A percentile compares a stretch with the other conserved stretches of the same genome.
Evolutionary conservation across 1,140 invertebrate genomes (phyloP).

Genomic region (Drosophila santomea): DNA sequence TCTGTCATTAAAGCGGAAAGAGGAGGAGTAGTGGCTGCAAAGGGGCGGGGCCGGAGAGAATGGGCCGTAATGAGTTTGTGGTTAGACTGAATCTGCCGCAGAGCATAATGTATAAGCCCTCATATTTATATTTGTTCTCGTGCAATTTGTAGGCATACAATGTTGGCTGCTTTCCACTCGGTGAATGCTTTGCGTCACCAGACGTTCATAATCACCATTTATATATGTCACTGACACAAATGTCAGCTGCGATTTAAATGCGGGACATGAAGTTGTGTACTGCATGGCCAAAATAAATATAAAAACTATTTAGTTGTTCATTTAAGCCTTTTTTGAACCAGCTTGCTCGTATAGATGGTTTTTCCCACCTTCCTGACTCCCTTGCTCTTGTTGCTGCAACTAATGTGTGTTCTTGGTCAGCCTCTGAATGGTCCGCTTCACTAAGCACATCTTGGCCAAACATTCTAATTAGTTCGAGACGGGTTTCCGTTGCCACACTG

Average conservation of each 20-base stretch:
- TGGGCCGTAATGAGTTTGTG: slow-evolving; percentile 55
- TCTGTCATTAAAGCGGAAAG: slow-evolving; percentile 40
- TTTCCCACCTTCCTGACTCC: neutral
- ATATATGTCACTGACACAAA: slow-evolving; percentile 30
- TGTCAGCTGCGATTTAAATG: slow-evolving; percentile 2
- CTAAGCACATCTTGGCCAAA: too few relatives aligned
- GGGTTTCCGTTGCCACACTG: too few relatives aligned
- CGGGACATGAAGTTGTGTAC: neutral
- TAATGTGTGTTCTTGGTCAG: too few relatives aligned
- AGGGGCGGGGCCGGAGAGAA: slow-evolving; percentile 11
- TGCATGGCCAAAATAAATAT: too few relatives aligned
- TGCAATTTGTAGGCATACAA: slow-evolving; percentile 50
- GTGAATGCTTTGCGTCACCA: slow-evolving; percentile 33
- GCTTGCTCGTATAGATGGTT: too few relatives aligned
- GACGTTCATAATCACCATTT: slow-evolving; percentile 46
- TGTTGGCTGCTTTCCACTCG: slow-evolving; percentile 41
- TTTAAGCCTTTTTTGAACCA: too few relatives aligned
- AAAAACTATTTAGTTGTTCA: too few relatives aligned
- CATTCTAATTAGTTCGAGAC: too few relatives aligned
- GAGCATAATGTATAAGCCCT: slow-evolving; percentile 42
- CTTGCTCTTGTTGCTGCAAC: too few relatives aligned
- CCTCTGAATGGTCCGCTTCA: too few relatives aligned
- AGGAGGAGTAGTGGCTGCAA: neutral
- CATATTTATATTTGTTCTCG: slow-evolving; percentile 48
- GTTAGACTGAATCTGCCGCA: slow-evolving; percentile 46